Evolutionary conservation across 1,140 invertebrate species (phyloP).

Genomic region (Halyomorpha halys): DNA sequence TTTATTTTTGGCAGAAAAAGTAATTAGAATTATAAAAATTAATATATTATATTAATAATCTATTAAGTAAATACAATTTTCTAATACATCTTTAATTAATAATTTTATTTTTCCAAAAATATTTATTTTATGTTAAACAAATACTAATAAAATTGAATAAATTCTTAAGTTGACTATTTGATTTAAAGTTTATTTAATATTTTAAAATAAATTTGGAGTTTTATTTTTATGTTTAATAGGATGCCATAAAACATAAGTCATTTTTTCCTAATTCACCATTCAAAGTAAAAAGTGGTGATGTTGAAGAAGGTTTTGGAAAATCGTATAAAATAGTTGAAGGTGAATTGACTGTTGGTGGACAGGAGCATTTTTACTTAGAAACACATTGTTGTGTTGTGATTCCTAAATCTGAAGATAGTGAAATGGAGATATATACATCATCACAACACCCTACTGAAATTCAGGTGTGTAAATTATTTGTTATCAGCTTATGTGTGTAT

Average conservation of each 20-base stretch:
- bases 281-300: constrained; percentile 53
- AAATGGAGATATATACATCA: constrained; percentile 74
- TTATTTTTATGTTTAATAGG: constrained; percentile 35
- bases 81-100: too few relatives aligned
- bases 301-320: constrained; percentile 47
- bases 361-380: constrained; percentile 96
- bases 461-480: constrained; percentile 37
- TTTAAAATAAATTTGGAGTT: too few relatives aligned
- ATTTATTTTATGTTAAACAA: too few relatives aligned
- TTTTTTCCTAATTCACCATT: constrained; percentile 48
- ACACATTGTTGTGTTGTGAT: constrained; percentile 66
- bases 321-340: constrained; percentile 49
- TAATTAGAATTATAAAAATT: too few relatives aligned
- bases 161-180: too few relatives aligned
- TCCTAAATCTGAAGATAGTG: constrained; percentile 67
- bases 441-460: constrained; percentile 73
- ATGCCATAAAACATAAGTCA: constrained; percentile 64
- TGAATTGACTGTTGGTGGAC: constrained; percentile 70
- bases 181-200: too few relatives aligned
- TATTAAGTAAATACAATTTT: too few relatives aligned
- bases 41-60: too few relatives aligned
- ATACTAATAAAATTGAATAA: too few relatives aligned
- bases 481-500: too few relatives aligned
- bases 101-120: too few relatives aligned
- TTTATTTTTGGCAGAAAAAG: too few relatives aligned